These are phyloP conservation scores for Sclerodermus sp. DNA, from an alignment of 2,888 invertebrate genomes.

Conservation along the genomic window DNA sequence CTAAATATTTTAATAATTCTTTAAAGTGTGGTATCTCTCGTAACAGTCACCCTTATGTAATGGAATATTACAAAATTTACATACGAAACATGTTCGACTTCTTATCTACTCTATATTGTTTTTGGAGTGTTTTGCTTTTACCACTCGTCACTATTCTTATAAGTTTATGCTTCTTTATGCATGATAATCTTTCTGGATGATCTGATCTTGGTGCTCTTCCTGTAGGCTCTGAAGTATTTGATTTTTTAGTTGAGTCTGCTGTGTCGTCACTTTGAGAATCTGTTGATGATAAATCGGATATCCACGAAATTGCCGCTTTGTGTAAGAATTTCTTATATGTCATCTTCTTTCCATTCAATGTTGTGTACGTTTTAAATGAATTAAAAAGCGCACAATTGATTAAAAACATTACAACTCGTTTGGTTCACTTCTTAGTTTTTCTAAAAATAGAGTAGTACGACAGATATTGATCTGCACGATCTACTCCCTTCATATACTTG, in stretches of 20 bases:
- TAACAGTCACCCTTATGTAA: too few relatives aligned
- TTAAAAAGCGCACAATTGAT: conserved; percentile 10
- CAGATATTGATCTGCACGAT: neutral
- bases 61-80: too few relatives aligned
- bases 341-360: neutral
- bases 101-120: too few relatives aligned
- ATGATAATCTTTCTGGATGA: conserved; percentile 1
- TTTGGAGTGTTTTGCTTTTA: too few relatives aligned
- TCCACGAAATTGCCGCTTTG: neutral
- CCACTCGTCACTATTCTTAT: too few relatives aligned
- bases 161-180: too few relatives aligned
- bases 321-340: conserved; percentile 4
- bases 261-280: neutral
- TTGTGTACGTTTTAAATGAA: conserved; percentile 4
- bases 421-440: conserved; percentile 3
- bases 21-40: too few relatives aligned
- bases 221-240: neutral
- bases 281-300: neutral
- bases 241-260: neutral
- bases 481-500: conserved; percentile 5
- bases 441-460: conserved; percentile 1
- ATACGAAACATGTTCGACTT: too few relatives aligned
- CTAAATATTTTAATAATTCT: too few relatives aligned
- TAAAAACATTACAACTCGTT: conserved; percentile 8
- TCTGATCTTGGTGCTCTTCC: neutral